A percentile compares a stretch with the other conserved stretches of the same genome.
Evolutionary conservation across 2,888 invertebrate genomes (phyloP).

Genomic region (Pseudoips prasinana): DNA sequence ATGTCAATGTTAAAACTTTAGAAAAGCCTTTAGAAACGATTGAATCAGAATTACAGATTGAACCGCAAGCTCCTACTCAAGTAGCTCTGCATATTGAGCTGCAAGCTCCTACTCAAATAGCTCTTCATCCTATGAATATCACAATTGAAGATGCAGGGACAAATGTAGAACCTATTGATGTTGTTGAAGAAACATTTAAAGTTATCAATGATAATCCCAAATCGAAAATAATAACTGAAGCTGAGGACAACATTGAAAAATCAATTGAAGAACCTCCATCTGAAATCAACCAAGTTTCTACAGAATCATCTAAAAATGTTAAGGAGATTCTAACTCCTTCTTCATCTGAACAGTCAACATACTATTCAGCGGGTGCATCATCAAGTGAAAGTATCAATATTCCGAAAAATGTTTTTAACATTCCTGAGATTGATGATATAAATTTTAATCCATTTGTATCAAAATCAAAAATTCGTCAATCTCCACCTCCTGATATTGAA

Average conservation of each 20-base stretch:
- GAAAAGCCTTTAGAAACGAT: constrained; percentile 8
- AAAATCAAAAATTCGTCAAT: constrained; percentile 52
- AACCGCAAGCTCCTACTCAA: constrained; percentile 4
- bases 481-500: constrained; percentile 38
- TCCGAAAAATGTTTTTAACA: constrained; percentile 61
- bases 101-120: constrained; percentile 5
- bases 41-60: constrained; percentile 4
- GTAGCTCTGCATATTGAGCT: constrained; percentile 6
- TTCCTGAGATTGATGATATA: constrained; percentile 64
- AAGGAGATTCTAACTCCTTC: constrained; percentile 38
- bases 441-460: constrained; percentile 64
- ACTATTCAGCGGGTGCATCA: constrained; percentile 46
- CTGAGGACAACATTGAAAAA: constrained; percentile 4
- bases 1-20: constrained; percentile 4
- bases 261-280: constrained; percentile 7
- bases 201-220: constrained; percentile 8
- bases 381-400: constrained; percentile 39
- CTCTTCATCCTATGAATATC: constrained; percentile 11
- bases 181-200: constrained; percentile 6
- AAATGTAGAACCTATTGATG: constrained; percentile 3
- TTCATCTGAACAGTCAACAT: constrained; percentile 53
- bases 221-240: constrained; percentile 9
- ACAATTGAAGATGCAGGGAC: constrained; percentile 14
- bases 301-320: constrained; percentile 4
- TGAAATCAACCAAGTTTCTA: constrained; percentile 1